phyloP scores from a whole-genome alignment of 2,888 invertebrate species.

The Drosophila mayaguana region DNA sequence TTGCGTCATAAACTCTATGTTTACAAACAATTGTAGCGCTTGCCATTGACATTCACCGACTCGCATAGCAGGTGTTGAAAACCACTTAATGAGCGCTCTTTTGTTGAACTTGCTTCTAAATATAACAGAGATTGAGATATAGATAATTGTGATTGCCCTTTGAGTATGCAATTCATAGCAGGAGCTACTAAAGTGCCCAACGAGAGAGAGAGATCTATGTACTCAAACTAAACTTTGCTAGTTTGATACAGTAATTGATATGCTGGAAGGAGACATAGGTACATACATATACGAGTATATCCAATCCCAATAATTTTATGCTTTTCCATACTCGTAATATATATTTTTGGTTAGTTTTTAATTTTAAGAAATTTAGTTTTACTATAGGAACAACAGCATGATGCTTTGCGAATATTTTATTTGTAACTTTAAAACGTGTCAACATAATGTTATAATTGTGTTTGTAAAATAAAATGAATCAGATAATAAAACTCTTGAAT shows the following conservation, averaged over 20 bases:
- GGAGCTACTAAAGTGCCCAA: background rate
- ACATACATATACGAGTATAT: background rate
- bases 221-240: background rate
- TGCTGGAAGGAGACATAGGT: background rate
- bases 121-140: background rate
- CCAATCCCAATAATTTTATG: too few species aligned
- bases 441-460: too few species aligned
- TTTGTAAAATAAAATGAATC: too few species aligned
- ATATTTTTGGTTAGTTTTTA: too few species aligned
- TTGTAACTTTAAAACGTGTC: too few species aligned
- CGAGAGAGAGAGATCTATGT: background rate
- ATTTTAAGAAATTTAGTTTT: too few species aligned
- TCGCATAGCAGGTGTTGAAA: slow-evolving; percentile 35
- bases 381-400: too few species aligned
- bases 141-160: background rate
- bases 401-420: too few species aligned
- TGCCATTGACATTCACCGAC: slow-evolving; percentile 30
- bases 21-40: slow-evolving; percentile 32
- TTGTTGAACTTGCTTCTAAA: too few species aligned
- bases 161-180: too few species aligned
- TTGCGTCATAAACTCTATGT: slow-evolving; percentile 37
- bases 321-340: too few species aligned
- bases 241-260: background rate
- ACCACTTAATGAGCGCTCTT: background rate
- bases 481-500: too few species aligned